Base-by-base conservation (phyloP, 2,888 invertebrate genomes). In the Drosophila helvetica region DNA sequence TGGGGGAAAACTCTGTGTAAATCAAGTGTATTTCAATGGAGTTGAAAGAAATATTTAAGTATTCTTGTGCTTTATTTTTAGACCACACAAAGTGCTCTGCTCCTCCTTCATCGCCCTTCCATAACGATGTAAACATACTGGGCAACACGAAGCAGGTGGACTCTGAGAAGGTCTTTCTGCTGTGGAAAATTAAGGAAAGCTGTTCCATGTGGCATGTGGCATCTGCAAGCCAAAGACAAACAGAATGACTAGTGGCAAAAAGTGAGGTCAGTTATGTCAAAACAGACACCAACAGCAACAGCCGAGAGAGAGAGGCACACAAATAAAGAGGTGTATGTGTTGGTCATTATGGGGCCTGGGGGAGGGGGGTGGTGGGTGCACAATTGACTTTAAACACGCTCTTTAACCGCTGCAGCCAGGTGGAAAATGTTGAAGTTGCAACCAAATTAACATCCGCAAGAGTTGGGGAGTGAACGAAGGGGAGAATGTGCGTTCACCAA, bases 301-400 rank as follows among this genome's bases (percentile, higher is more conserved):
- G 8, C n/a, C 25, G n/a, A 25, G 22, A 48, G 15, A 46, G 45
- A 50, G 59, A 59, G 43, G 27, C 48, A 33, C 68, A 69, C 17
- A 48, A 27, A 19, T 15, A 50, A 38, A 9, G 6, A 1, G 22
- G 19, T 25, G 6, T 55, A 47, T 48, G 19, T 6, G 22, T 22
- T 22, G 22, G 22, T 22, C 74, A 75, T 77, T 72, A 77, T 69
- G 63, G 64, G 9, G 19, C 19, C 19, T 2, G 5, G 27, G 8
- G 27, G 0, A 27, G 27, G 18, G n/a, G 46, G 25, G 30, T 22
- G 22, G 22, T 22, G 22, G 67, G 57, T 56, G 72, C 15, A 38
- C 38, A 83, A 83, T 83, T 80, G 84, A 70, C 76, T 79, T 72
- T 76, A 54, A 79, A 71, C 86, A 86, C 81, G 86, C 79, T 83